Base-by-base conservation (phyloP, 2,797 vertebrate genomes). In the Bovichtus variegatus region DNA sequence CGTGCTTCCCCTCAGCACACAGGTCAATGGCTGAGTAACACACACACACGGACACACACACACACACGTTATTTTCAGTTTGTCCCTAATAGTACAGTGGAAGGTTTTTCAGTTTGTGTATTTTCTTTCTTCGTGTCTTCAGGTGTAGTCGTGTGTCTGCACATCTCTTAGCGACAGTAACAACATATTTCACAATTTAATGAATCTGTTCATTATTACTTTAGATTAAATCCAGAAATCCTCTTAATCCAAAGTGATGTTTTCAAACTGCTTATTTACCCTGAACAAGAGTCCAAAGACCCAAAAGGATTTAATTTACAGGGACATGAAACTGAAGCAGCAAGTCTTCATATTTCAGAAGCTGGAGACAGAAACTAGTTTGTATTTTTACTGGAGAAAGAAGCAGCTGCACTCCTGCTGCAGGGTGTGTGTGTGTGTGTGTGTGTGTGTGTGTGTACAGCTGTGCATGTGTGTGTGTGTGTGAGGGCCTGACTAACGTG, bases 1-100 rank as follows among this genome's bases (percentile, higher is more conserved):
- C 95, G 0, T 97, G 96, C 11, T 95, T 96, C 36, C 95, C 96
- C 0, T 95, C 92, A 0, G 93, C 90, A 6, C 97, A 98, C 38
- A 95, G 93, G 87, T 98, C 94, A 0, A 96, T 91, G 89, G 92
- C 97, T 99, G 79, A 0, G 71, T 1, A 2, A 72, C 61, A 87
- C 63, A 87, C 59, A 83, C 51, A 78, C 57, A 82, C 36, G 78
- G 29, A 72, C 51, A 61, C 34, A n/a, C n/a, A n/a, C n/a, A n/a
- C n/a, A n/a, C n/a, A n/a, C 9, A 41, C 0, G 18, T 93, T 93
- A 96, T 93, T 76, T 87, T 2, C 1, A 3, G 2, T 57, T 13
- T 34, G 8, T n/a, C 6, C n/a, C 62, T 34, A 6, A 10, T 12
- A 11, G 1, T 19, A 9, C n/a, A 41, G 10, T 40, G 23, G 1